These are phyloP conservation scores for Drosophila nasuta DNA, from an alignment of 1,140 invertebrate species.

Conservation along the genomic window DNA sequence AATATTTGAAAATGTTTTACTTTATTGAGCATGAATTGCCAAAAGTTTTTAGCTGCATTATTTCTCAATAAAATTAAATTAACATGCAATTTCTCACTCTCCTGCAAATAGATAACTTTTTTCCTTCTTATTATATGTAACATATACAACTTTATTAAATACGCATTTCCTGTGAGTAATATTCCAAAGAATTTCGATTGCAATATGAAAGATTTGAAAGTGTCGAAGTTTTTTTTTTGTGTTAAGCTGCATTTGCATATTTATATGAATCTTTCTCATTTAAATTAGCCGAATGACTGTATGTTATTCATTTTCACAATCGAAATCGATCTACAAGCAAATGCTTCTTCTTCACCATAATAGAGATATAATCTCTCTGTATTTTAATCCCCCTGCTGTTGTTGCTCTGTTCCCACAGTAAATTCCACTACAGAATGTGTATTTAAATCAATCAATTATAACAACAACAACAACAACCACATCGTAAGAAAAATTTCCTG, in stretches of 20 bases:
- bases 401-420: conserved; percentile 26
- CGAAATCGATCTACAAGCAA: conserved; percentile 13
- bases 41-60: too few relatives aligned
- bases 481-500: conserved; percentile 39
- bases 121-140: too few relatives aligned
- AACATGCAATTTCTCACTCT: too few relatives aligned
- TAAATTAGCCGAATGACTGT: background rate
- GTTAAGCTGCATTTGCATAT: background rate
- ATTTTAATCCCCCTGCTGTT: background rate
- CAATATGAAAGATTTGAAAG: background rate
- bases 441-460: conserved; percentile 56
- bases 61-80: too few relatives aligned
- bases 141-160: background rate
- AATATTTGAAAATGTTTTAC: too few relatives aligned
- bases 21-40: too few relatives aligned
- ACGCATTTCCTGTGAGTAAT: conserved; percentile 1
- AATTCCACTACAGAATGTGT: conserved; percentile 27
- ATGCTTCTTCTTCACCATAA: conserved; percentile 1
- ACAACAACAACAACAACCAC: background rate
- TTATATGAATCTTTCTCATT: background rate
- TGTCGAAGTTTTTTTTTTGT: too few relatives aligned
- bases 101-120: too few relatives aligned
- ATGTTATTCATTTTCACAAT: background rate
- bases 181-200: background rate
- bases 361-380: conserved; percentile 4